These are phyloP conservation scores for Zaprionus davidi DNA, from an alignment of 1,140 invertebrate genomes.

Conservation along the genomic window DNA sequence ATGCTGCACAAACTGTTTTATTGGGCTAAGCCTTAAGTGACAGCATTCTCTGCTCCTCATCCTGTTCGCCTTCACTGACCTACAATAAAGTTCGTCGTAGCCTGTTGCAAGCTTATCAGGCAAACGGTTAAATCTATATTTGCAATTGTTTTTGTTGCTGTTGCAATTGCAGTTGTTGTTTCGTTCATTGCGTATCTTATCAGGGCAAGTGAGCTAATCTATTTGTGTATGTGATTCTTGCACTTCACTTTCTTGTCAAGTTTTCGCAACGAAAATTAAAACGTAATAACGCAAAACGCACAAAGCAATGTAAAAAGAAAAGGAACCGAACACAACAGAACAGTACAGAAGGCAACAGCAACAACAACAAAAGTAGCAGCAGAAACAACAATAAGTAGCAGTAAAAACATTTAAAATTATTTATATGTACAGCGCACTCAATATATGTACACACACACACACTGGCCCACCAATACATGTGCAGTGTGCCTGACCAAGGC, in stretches of 20 bases:
- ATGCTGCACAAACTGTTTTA: constrained; percentile 63
- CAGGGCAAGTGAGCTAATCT: constrained; percentile 58
- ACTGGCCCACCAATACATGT: constrained; percentile 16
- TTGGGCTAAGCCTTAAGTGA: constrained; percentile 67
- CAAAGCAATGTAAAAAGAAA: constrained; percentile 57
- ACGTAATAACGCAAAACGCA: constrained; percentile 49
- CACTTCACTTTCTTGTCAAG: constrained; percentile 73
- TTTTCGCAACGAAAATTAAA: constrained; percentile 76
- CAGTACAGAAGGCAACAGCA: constrained; percentile 10
- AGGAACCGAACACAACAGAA: constrained; percentile 4
- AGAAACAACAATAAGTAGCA: constrained; percentile 40
- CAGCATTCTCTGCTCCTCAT: constrained; percentile 36
- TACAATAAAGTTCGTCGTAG: constrained; percentile 43
- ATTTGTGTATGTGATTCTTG: constrained; percentile 60
- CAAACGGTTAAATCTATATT: constrained; percentile 29
- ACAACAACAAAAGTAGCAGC: constrained; percentile 19
- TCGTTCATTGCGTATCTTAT: constrained; percentile 59
- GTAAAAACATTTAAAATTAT: constrained; percentile 78
- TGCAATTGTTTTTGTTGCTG: constrained; percentile 16
- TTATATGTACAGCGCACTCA: constrained; percentile 53
- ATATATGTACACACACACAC: constrained; percentile 8
- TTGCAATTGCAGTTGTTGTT: constrained; percentile 16
- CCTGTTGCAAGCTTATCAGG: constrained; percentile 48
- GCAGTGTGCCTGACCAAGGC: constrained; percentile 78
- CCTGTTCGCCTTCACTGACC: constrained; percentile 41